Evolutionary conservation across 2,797 vertebrate genomes (phyloP).

Genomic region (Alauda arvensis): DNA sequence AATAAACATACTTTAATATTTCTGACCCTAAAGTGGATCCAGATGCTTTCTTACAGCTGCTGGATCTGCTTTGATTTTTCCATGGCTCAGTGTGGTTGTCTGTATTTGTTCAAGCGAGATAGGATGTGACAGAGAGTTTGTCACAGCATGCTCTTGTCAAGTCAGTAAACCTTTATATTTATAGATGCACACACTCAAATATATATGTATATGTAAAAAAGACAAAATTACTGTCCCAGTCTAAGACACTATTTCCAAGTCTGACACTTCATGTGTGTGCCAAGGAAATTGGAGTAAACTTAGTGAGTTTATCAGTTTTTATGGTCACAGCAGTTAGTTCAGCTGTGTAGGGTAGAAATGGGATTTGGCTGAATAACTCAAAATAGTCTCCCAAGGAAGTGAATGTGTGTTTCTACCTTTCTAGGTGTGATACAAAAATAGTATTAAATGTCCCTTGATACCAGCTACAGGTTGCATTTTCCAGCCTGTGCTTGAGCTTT

Average conservation of each 20-base stretch:
- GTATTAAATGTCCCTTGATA: neutral
- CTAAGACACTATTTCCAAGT: neutral
- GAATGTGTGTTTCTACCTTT: neutral
- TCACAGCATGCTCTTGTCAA: conserved; percentile 11
- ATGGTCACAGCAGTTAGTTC: conserved; percentile 1
- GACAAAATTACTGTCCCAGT: neutral
- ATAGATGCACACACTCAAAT: neutral
- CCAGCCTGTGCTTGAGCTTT: neutral
- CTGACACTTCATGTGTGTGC: neutral
- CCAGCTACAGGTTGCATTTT: neutral
- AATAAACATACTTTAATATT: conserved; percentile 44
- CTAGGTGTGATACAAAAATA: neutral
- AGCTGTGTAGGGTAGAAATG: neutral
- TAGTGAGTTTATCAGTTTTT: neutral
- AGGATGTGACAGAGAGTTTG: conserved; percentile 15
- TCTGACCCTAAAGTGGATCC: conserved; percentile 48
- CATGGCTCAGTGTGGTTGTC: neutral
- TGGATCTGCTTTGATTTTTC: conserved; percentile 16
- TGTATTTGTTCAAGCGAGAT: conserved; percentile 14
- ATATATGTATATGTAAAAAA: neutral
- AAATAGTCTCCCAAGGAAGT: neutral
- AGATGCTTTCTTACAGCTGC: conserved; percentile 35
- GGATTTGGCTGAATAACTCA: neutral
- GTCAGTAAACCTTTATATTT: neutral
- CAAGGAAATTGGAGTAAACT: conserved; percentile 3